Percentiles rank a stretch among this genome's conserved stretches.
Conservation (phyloP, 2,113 vertebrate species). For the Xiphophorus couchianus region DNA sequence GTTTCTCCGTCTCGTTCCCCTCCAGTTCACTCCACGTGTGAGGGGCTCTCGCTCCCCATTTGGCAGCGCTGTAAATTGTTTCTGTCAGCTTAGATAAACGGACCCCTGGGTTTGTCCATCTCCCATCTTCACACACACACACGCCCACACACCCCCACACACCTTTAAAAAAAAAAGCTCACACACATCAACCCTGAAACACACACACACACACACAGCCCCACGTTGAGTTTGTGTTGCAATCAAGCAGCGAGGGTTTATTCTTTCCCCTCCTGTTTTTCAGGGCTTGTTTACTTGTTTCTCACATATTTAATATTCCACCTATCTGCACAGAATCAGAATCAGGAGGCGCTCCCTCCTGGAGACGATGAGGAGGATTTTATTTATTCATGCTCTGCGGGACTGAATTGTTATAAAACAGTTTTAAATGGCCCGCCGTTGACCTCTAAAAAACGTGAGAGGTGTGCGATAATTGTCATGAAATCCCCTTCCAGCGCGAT, state of each 20-base stretch:
- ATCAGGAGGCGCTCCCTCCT: constrained; percentile 48
- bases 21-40: constrained; percentile 57
- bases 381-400: constrained; percentile 31
- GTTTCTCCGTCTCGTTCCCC: constrained; percentile 52
- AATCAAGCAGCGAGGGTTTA: constrained; percentile 43
- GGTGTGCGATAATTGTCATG: constrained; percentile 23
- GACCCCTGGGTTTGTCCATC: constrained; percentile 69
- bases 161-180: constrained; percentile 3
- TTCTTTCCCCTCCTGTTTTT: constrained; percentile 44
- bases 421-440: constrained; percentile 1
- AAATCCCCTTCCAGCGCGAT: constrained; percentile 2
- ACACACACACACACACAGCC: constrained; percentile 13
- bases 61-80: constrained; percentile 78
- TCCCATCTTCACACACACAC: constrained; percentile 23
- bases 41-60: constrained; percentile 56
- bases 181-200: constrained; percentile 5
- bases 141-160: constrained; percentile 2
- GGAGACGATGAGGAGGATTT: constrained; percentile 43
- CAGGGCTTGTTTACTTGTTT: constrained; percentile 50
- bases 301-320: constrained; percentile 54
- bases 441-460: constrained; percentile 10
- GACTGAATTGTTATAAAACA: constrained; percentile 7
- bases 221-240: constrained; percentile 34
- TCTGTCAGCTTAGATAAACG: constrained; percentile 80
- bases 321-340: constrained; percentile 36